Evolutionary conservation across 1,140 invertebrate genomes (phyloP).

Genomic region (Lordiphosa collinella): DNA sequence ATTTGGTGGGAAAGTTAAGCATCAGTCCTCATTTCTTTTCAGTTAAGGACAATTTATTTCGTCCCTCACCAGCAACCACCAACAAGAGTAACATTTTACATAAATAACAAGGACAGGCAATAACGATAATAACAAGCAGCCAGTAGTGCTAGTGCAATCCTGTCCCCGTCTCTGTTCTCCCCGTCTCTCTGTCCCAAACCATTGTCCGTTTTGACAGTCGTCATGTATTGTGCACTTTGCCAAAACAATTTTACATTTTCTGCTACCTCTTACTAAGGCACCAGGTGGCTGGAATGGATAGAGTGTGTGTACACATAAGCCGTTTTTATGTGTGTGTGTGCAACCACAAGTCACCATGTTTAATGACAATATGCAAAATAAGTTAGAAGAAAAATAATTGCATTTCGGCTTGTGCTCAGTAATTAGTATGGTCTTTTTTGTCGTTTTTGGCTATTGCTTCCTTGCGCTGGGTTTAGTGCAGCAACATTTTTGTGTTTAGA

Average conservation of each 20-base stretch:
- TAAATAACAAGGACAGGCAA: slow-evolving; percentile 42
- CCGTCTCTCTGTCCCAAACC: slow-evolving; percentile 4
- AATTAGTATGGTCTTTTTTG: no score
- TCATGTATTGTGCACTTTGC: slow-evolving; percentile 76
- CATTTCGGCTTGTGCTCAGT: no score
- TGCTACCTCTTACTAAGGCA: no score
- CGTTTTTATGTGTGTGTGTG: no score
- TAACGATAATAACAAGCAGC: slow-evolving; percentile 16
- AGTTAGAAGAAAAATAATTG: no score
- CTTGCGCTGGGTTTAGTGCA: no score
- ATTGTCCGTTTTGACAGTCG: slow-evolving; percentile 70
- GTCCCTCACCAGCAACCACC: slow-evolving; percentile 2
- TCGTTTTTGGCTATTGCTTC: no score
- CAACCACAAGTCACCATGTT: no score
- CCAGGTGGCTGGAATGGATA: no score
- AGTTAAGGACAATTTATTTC: slow-evolving; percentile 60
- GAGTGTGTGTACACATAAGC: no score
- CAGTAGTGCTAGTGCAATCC: slow-evolving; percentile 7
- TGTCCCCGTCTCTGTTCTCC: not conserved
- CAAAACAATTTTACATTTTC: slow-evolving; percentile 65
- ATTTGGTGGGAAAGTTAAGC: slow-evolving; percentile 76
- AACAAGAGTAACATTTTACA: slow-evolving; percentile 52
- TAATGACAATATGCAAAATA: no score
- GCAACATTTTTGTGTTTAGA: no score
- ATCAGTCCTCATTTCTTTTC: slow-evolving; percentile 72